Percentiles rank a stretch among this genome's conserved stretches.
Conservation (phyloP, 2,797 vertebrate genomes). For the Trachurus trachurus region DNA sequence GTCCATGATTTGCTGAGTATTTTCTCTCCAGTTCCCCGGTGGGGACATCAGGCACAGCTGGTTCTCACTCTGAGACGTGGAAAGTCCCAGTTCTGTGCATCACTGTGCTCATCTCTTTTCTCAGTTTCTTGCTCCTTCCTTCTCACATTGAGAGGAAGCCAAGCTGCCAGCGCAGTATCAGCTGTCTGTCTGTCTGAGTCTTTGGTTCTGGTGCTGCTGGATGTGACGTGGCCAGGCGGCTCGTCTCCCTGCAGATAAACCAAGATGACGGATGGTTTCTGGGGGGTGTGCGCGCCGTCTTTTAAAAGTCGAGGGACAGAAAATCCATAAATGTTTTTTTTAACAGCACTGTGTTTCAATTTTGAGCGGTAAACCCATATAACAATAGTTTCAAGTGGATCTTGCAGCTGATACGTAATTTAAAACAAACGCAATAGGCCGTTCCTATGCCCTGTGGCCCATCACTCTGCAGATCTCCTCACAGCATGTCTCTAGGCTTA, state of each 20-base stretch:
- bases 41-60: slow-evolving; percentile 67
- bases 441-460: not conserved
- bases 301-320: not conserved
- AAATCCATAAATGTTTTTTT: slow-evolving; percentile 7
- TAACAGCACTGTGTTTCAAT: not conserved
- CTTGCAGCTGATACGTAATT: not conserved
- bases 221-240: slow-evolving; percentile 48
- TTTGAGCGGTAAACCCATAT: slow-evolving; percentile 1
- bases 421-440: slow-evolving; percentile 24
- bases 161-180: slow-evolving; percentile 27
- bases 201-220: slow-evolving; percentile 16
- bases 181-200: slow-evolving; percentile 26
- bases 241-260: slow-evolving; percentile 23
- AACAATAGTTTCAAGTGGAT: slow-evolving; percentile 1
- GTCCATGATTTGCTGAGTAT: slow-evolving; percentile 34
- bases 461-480: not conserved
- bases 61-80: slow-evolving; percentile 61
- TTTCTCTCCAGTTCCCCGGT: slow-evolving; percentile 33
- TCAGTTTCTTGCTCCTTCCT: slow-evolving; percentile 51
- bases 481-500: not conserved
- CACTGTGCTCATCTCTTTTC: slow-evolving; percentile 52
- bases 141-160: slow-evolving; percentile 38
- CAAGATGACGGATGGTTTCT: slow-evolving; percentile 19
- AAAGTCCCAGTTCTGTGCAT: slow-evolving; percentile 67
- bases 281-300: not conserved